A percentile compares a stretch with the other conserved stretches of the same genome.
phyloP scores from a whole-genome alignment of 2,797 vertebrate genomes.

The Knipowitschia caucasica region DNA sequence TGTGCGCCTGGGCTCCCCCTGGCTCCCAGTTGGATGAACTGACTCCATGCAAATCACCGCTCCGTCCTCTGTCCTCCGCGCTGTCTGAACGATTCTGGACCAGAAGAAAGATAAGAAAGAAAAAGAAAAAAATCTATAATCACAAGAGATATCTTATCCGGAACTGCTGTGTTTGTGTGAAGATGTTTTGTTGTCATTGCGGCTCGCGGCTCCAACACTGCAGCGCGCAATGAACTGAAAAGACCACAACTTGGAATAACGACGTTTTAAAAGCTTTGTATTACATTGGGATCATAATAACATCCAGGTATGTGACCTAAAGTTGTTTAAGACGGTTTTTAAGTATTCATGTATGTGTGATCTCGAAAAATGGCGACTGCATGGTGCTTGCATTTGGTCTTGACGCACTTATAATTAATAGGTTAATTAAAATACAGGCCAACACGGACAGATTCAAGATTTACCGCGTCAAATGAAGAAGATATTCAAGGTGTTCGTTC shows the following conservation, averaged over 20 bases:
- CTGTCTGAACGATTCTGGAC: slow-evolving; percentile 30
- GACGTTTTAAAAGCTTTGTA: slow-evolving; percentile 25
- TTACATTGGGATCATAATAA: slow-evolving; percentile 58
- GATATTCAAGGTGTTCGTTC: no score
- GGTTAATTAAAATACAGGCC: no score
- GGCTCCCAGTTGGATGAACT: slow-evolving; percentile 64
- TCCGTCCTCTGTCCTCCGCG: slow-evolving; percentile 28
- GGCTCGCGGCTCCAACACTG: slow-evolving; percentile 57
- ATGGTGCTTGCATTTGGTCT: no score
- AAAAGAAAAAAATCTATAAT: slow-evolving; percentile 52
- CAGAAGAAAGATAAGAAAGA: no score
- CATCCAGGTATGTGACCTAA: slow-evolving; percentile 57
- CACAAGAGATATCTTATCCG: slow-evolving; percentile 42
- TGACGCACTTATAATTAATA: no score
- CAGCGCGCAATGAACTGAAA: slow-evolving; percentile 60
- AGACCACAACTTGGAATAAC: slow-evolving; percentile 55
- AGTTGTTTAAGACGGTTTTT: no score
- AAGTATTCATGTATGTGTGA: no score
- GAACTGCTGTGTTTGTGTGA: slow-evolving; percentile 33
- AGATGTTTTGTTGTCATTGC: slow-evolving; percentile 34
- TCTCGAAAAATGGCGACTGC: no score
- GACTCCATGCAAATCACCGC: slow-evolving; percentile 61
- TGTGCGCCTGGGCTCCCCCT: slow-evolving; percentile 50
- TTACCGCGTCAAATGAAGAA: no score
- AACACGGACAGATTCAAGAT: no score